Evolutionary conservation across 1,140 invertebrate species (phyloP), one percentile per base, ranked within the genome.

Genomic region (Luehdorfia chinensis): DNA sequence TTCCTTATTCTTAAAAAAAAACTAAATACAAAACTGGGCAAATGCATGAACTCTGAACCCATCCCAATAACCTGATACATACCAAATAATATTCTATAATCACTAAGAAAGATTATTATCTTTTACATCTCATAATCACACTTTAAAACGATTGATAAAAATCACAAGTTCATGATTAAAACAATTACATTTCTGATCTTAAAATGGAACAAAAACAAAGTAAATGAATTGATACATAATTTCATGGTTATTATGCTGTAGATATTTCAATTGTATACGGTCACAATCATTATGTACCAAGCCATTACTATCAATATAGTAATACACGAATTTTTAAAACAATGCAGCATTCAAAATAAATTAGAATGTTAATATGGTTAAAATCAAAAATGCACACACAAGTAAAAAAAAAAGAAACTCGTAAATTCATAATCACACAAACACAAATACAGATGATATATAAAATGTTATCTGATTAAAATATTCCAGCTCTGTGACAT

Each of bases 141-240:
- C 52, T 66, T 68, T 80, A 75, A 84, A 81, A 79, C 50, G 55
- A 71, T 68, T 57, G 33, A 75, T 64, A 59, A 59, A 59, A 76
- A 81, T 80, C 73, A 77, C 53, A 65, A 78, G 75, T 81, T 81
- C 80, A 81, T 78, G 76, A 81, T 84, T 84, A 79, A 81, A 84
- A 75, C 53, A 70, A 63, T 70, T 64, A 74, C 55, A 66, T 63
- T 48, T 54, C 46, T 48, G 60, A 67, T 63, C 59, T 63, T 56
- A 63, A 55, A 46, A 47, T 33, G 59, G 43, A 61, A 11, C 39
- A 34, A 50, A 49, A 54, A 58, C 52, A 53, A 50, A 64, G 64
- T 71, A 66, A 63, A 63, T 32, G 48, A 50, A 60, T 69, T 69
- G 75, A 70, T 76, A 76, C 70, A 81, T 74, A 77, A 77, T 52